Percentiles rank a stretch among this genome's conserved stretches.
phyloP scores from a whole-genome alignment of 2,888 invertebrate species.

The Falcaria lacertinaria region DNA sequence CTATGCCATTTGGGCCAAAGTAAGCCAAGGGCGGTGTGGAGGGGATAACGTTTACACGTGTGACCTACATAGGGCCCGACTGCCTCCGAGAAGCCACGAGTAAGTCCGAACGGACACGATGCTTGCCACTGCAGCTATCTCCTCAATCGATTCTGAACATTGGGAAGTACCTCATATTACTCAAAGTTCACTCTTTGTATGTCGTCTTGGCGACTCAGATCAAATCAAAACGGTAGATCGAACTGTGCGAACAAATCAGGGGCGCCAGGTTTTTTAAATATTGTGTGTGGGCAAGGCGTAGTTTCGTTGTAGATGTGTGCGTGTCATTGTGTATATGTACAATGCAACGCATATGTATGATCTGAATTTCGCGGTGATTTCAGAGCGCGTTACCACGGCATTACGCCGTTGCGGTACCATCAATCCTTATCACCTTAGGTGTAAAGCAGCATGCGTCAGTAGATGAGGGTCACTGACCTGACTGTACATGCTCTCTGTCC shows the following conservation, averaged over 20 bases:
- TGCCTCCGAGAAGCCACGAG: slow-evolving; percentile 56
- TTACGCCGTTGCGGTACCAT: slow-evolving; percentile 7
- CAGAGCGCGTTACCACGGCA: slow-evolving; percentile 18
- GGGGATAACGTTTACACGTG: slow-evolving; percentile 78
- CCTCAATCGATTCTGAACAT: slow-evolving; percentile 52
- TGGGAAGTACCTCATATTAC: slow-evolving; percentile 25
- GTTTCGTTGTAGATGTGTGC: no score
- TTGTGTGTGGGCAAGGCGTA: slow-evolving; percentile 6
- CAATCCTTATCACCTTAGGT: slow-evolving; percentile 39
- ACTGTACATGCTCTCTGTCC: slow-evolving; percentile 8
- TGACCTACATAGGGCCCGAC: slow-evolving; percentile 73
- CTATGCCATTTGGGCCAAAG: slow-evolving; percentile 64
- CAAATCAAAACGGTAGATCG: no score
- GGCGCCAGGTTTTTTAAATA: no score
- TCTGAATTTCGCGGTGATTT: no score
- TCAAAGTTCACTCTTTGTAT: slow-evolving; percentile 22
- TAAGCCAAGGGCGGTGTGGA: slow-evolving; percentile 76
- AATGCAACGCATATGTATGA: no score
- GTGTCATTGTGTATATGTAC: no score
- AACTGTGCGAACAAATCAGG: no score
- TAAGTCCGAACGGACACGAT: slow-evolving; percentile 36
- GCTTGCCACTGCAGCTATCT: slow-evolving; percentile 24
- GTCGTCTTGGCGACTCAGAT: no score
- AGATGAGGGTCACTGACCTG: slow-evolving; percentile 52
- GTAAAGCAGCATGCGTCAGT: slow-evolving; percentile 45